Evolutionary conservation across 53 echinoderm and acorn worm genomes (phyloP), one percentile per base, ranked within the genome.

Genomic region (Echinarachnius parma): DNA sequence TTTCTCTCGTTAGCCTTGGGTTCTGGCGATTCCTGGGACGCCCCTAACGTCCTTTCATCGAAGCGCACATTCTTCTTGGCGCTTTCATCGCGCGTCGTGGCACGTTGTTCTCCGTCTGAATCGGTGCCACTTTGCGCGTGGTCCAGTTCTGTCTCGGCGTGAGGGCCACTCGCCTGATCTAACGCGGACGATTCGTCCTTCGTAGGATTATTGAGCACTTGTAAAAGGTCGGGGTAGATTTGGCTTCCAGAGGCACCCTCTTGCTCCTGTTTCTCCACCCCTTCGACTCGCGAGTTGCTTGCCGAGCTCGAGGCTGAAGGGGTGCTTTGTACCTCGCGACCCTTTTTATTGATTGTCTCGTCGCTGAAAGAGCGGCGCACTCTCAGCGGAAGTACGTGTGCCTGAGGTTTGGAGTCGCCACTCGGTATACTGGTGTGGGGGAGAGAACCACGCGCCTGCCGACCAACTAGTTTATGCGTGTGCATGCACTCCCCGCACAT

Each of bases 141-240:
- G n/a, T n/a, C n/a, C n/a, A n/a, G n/a, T n/a, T n/a, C n/a, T n/a
- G n/a, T n/a, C 4, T 68, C 52, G 18, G 18, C 5, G 26, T 44
- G 0, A 31, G 53, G 52, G 28, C 8, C 31, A 52, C 29, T 20
- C 0, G 20, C 18, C 2, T 21, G 30, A 52, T 37, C 49, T 31
- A 29, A 31, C 28, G 52, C 68, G 22, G 53, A 19, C 14, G 28
- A 28, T 8, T 65, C 45, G 10, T 30, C 65, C 45, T 46, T 44
- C 7, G 3, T 9, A 29, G 65, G 46, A 46, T 52, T 53, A 28
- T 53, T 53, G 33, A 18, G 52, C 57, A 72, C 74, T 28, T 72
- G 74, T 9, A 72, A 28, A 35, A 72, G 74, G 56, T 72, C 74
- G 23, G 74, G 74, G 57, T 72, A 72, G 57, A 72, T 72, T 37